phyloP scores from a whole-genome alignment of 2,888 invertebrate species.

The Therioaphis trifolii region DNA sequence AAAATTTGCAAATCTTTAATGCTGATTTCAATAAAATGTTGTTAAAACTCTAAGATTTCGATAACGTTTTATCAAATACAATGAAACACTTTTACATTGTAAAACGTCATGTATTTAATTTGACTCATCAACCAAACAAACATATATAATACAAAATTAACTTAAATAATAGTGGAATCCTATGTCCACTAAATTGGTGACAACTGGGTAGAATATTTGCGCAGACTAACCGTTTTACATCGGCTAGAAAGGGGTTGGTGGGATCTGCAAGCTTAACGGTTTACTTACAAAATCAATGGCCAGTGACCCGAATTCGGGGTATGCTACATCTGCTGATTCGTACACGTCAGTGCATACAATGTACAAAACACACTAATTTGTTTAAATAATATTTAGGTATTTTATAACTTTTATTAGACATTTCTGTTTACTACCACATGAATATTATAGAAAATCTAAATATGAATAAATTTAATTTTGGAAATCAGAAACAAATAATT shows the following conservation, averaged over 20 bases:
- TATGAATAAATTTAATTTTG: no score
- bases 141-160: slow-evolving; percentile 22
- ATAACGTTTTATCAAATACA: no score
- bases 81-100: neutral
- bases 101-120: neutral
- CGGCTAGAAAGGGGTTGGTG: slow-evolving; percentile 28
- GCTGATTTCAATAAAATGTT: no score
- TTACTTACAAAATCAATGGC: slow-evolving; percentile 58
- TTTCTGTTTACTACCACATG: neutral
- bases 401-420: no score
- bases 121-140: neutral
- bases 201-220: neutral
- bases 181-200: slow-evolving; percentile 7
- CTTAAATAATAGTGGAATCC: slow-evolving; percentile 32
- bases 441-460: no score
- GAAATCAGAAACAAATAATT: no score
- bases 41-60: no score
- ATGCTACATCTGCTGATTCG: slow-evolving; percentile 37
- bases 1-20: no score
- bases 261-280: slow-evolving; percentile 48
- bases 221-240: slow-evolving; percentile 15
- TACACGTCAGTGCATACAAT: slow-evolving; percentile 23
- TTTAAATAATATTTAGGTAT: slow-evolving; percentile 3
- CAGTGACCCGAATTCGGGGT: slow-evolving; percentile 53
- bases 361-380: slow-evolving; percentile 9